Conservation (phyloP, 2,888 invertebrate genomes). For the Megamerina dolium region DNA sequence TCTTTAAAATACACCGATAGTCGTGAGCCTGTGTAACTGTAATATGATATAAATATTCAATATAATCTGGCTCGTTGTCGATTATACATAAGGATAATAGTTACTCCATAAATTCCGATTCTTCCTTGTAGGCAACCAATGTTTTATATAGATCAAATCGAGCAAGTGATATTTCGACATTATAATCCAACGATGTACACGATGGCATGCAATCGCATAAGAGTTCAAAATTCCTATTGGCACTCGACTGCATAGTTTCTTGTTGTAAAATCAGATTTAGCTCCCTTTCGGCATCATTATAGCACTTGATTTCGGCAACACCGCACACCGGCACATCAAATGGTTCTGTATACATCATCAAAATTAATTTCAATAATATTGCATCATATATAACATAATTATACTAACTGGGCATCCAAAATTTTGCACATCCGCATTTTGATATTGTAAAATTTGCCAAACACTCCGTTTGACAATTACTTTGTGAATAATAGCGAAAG, state of each 20-base stretch:
- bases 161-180: slow-evolving; percentile 43
- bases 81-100: slow-evolving; percentile 9
- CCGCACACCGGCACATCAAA: slow-evolving; percentile 44
- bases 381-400: background rate
- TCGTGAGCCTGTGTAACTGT: slow-evolving; percentile 54
- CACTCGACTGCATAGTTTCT: slow-evolving; percentile 32
- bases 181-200: slow-evolving; percentile 43
- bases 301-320: slow-evolving; percentile 40
- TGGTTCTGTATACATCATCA: slow-evolving; percentile 29
- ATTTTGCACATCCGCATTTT: slow-evolving; percentile 63
- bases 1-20: slow-evolving; percentile 67
- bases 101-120: slow-evolving; percentile 39
- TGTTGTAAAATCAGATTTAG: slow-evolving; percentile 33
- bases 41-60: slow-evolving; percentile 16
- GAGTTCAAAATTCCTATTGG: slow-evolving; percentile 26
- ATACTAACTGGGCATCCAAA: slow-evolving; percentile 58
- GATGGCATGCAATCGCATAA: slow-evolving; percentile 44
- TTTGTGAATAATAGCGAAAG: slow-evolving; percentile 64
- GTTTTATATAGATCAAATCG: slow-evolving; percentile 33
- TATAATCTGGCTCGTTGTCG: background rate
- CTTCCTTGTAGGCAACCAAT: slow-evolving; percentile 33
- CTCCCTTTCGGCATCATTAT: slow-evolving; percentile 38
- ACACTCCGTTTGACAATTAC: slow-evolving; percentile 69
- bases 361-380: background rate
- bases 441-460: slow-evolving; percentile 60